Conservation (phyloP, 2,113 vertebrate species). For the Podiceps cristatus region DNA sequence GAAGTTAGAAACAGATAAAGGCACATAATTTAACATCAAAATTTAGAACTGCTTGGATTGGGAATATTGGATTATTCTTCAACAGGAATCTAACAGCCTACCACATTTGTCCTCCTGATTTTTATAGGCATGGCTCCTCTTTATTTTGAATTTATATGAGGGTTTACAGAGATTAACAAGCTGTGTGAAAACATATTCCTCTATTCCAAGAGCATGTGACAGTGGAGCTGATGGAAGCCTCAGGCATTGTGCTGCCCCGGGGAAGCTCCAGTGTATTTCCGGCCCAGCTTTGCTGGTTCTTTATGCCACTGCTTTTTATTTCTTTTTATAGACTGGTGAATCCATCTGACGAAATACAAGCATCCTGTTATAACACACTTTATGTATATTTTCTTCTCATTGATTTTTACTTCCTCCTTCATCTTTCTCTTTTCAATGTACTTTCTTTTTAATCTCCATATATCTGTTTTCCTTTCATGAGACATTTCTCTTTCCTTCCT, state of each 20-base stretch:
- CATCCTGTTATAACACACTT: not conserved
- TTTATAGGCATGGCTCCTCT: not conserved
- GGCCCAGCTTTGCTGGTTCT: not conserved
- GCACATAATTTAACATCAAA: not conserved
- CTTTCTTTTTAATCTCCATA: not conserved
- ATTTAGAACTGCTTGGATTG: not conserved
- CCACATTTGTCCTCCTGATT: not conserved
- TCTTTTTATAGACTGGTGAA: not conserved
- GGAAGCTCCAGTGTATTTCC: not conserved
- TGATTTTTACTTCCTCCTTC: constrained; percentile 23
- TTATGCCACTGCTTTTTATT: not conserved
- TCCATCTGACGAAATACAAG: not conserved
- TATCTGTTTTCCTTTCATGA: not conserved
- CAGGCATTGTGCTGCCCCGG: not conserved
- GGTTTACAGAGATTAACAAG: not conserved
- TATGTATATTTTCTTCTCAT: constrained; percentile 24
- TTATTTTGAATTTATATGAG: not conserved
- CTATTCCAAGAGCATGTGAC: accelerated
- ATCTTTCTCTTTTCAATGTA: not conserved
- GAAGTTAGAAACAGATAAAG: not conserved
- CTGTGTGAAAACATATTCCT: accelerated
- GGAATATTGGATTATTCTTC: not conserved
- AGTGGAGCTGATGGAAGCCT: not conserved
- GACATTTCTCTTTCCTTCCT: not conserved
- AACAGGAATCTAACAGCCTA: not conserved